Conservation (phyloP, 1,140 invertebrate species). For the Pissodes strobi region DNA sequence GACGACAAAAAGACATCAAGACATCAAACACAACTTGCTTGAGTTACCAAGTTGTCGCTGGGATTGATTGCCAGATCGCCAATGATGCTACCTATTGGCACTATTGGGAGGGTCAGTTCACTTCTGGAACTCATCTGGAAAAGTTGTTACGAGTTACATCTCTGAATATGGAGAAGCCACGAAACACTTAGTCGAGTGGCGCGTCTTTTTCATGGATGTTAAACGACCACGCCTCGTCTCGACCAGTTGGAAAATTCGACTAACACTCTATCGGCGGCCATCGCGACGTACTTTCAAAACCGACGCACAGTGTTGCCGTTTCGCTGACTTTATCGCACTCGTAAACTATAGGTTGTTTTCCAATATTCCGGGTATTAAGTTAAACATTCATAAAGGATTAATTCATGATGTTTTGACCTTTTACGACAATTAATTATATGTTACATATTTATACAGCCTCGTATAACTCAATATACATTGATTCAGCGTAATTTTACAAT, state of each 20-base stretch:
- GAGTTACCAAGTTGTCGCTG: slow-evolving; percentile 28
- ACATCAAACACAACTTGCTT: slow-evolving; percentile 32
- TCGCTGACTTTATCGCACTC: not conserved
- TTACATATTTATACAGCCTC: too few species aligned
- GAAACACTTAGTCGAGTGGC: slow-evolving; percentile 8
- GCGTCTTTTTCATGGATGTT: slow-evolving; percentile 20
- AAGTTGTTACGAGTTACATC: slow-evolving; percentile 2
- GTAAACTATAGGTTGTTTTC: not conserved
- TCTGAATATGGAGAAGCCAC: not conserved
- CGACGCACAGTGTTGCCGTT: slow-evolving; percentile 23
- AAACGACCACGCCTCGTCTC: slow-evolving; percentile 17
- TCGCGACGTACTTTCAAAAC: slow-evolving; percentile 18
- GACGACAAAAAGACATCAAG: slow-evolving; percentile 31
- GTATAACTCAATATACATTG: too few species aligned
- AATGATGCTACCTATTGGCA: not conserved
- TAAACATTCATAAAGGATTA: slow-evolving; percentile 4
- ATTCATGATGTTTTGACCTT: slow-evolving; percentile 2
- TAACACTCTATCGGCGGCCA: slow-evolving; percentile 14
- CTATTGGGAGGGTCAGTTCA: slow-evolving; percentile 10
- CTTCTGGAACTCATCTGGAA: slow-evolving; percentile 21
- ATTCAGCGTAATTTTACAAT: too few species aligned
- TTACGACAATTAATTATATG: not conserved
- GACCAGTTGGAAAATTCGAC: slow-evolving; percentile 20
- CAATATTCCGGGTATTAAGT: not conserved
- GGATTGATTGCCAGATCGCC: slow-evolving; percentile 13